Base-by-base conservation (phyloP, 2,113 vertebrate genomes). In the Protobothrops mucrosquamatus region DNA sequence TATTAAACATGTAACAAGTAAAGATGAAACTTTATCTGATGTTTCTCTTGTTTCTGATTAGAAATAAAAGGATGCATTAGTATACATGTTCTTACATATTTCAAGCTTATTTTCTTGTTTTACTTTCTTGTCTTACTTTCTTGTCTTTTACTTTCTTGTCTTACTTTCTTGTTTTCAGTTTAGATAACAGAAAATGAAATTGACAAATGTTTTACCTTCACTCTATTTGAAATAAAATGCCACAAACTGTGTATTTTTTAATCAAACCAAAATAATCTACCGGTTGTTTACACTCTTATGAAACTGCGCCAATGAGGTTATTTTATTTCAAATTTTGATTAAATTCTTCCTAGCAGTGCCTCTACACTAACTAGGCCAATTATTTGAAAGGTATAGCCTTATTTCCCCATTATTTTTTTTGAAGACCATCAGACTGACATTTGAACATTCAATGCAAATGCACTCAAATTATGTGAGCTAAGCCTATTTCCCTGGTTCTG, bases 271-370 rank as follows among this genome's bases (percentile, higher is more conserved):
- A 90, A 91, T 91, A 95, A 94, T 92, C 94, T 95, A 93, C n/a
- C n/a, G n/a, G 93, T 94, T 96, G 94, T 96, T 97, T 96, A 96
- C 89, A 94, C 94, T 93, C 94, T 92, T 92, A 94, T 91, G 95
- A 93, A 69, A 93, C 48, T 93, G 23, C 92, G 93, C 92, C 94
- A 97, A 95, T 93, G 92, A 94, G 94, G 88, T 85, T 69, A 26
- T 26, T 85, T 69, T 92, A 93, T 95, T 95, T 93, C 92, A 96
- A 96, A 95, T 95, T 96, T 96, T 95, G 95, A 96, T 97, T 96
- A 97, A 95, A 93, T 91, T 93, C 59, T 93, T 85, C 55, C 92
- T 92, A 96, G 95, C 93, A 95, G 92, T 95, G 93, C 90, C 93
- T 96, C 88, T 93, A 95, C 91, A 96, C 95, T 95, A 69, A 64